Percentiles rank a stretch among this genome's conserved stretches.
Evolutionary conservation across 2,113 vertebrate genomes (phyloP).

Genomic region (Menidia beryllina): DNA sequence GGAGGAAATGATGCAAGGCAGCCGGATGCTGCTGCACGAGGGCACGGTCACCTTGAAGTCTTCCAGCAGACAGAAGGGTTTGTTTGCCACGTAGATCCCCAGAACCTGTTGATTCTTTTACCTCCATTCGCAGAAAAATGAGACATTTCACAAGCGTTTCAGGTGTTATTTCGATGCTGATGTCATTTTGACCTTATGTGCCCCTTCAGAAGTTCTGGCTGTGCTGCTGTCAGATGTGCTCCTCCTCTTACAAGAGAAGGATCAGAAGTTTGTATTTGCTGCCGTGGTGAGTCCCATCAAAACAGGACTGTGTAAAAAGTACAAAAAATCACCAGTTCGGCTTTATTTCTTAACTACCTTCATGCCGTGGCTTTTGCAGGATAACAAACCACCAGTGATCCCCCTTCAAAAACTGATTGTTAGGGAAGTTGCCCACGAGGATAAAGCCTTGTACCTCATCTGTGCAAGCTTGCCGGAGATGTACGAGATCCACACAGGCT

Average conservation of each 20-base stretch:
- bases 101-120: too few relatives aligned
- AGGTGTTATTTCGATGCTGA: slow-evolving; percentile 10
- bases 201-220: slow-evolving; percentile 86
- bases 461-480: slow-evolving; percentile 87
- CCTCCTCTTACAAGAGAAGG: slow-evolving; percentile 94
- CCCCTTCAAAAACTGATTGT: slow-evolving; percentile 91
- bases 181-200: slow-evolving; percentile 19
- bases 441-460: slow-evolving; percentile 94
- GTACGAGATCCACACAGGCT: slow-evolving; percentile 91
- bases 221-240: slow-evolving; percentile 91
- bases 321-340: too few relatives aligned
- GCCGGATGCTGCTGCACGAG: slow-evolving; percentile 83
- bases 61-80: slow-evolving; percentile 91
- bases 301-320: neutral
- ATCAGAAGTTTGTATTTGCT: slow-evolving; percentile 91
- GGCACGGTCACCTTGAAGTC: slow-evolving; percentile 88
- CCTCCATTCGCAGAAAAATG: too few relatives aligned
- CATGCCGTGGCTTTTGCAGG: slow-evolving; percentile 80
- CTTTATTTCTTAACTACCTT: too few relatives aligned
- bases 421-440: slow-evolving; percentile 91
- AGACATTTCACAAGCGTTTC: too few relatives aligned
- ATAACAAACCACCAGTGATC: slow-evolving; percentile 90
- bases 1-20: slow-evolving; percentile 83
- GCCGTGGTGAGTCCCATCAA: slow-evolving; percentile 84
- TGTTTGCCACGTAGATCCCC: neutral